These are phyloP conservation scores for Drosophila aldrichi DNA, from an alignment of 2,888 invertebrate species.

Conservation along the genomic window DNA sequence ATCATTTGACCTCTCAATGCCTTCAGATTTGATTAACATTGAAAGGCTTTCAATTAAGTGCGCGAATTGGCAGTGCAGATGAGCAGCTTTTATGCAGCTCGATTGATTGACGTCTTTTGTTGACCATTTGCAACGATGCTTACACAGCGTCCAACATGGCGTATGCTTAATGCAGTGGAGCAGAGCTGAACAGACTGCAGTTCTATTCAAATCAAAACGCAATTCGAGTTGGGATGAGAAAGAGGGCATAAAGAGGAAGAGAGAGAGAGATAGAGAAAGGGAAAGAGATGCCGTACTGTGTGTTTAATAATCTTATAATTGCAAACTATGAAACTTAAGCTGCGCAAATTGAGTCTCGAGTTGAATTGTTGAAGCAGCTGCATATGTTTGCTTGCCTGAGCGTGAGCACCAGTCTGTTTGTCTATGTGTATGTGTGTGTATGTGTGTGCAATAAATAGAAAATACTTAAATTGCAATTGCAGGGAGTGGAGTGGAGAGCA, in stretches of 20 bases:
- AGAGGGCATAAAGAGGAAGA: neutral
- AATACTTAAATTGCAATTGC: slow-evolving; percentile 77
- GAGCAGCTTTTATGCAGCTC: neutral
- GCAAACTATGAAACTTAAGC: slow-evolving; percentile 65
- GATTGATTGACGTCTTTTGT: slow-evolving; percentile 31
- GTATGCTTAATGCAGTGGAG: slow-evolving; percentile 31
- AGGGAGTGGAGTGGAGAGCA: slow-evolving; percentile 4
- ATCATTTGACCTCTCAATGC: neutral
- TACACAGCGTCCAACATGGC: slow-evolving; percentile 26
- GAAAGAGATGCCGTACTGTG: slow-evolving; percentile 8
- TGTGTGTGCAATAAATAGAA: slow-evolving; percentile 73
- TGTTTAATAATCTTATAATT: slow-evolving; percentile 75
- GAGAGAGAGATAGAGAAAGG: neutral
- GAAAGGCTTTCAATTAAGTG: slow-evolving; percentile 47
- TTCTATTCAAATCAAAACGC: slow-evolving; percentile 44
- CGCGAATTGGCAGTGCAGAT: slow-evolving; percentile 3
- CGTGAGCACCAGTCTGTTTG: slow-evolving; percentile 4
- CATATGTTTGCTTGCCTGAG: slow-evolving; percentile 43
- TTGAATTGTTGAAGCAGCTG: slow-evolving; percentile 44
- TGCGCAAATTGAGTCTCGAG: slow-evolving; percentile 63
- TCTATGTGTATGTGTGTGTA: neutral
- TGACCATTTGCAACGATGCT: slow-evolving; percentile 23
- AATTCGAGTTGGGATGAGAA: slow-evolving; percentile 27
- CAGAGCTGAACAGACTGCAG: neutral
- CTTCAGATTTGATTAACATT: slow-evolving; percentile 46